A percentile compares a stretch with the other conserved stretches of the same genome.
These are phyloP conservation scores for Channallabes apus DNA, from an alignment of 2,797 vertebrate genomes.

Conservation along the genomic window DNA sequence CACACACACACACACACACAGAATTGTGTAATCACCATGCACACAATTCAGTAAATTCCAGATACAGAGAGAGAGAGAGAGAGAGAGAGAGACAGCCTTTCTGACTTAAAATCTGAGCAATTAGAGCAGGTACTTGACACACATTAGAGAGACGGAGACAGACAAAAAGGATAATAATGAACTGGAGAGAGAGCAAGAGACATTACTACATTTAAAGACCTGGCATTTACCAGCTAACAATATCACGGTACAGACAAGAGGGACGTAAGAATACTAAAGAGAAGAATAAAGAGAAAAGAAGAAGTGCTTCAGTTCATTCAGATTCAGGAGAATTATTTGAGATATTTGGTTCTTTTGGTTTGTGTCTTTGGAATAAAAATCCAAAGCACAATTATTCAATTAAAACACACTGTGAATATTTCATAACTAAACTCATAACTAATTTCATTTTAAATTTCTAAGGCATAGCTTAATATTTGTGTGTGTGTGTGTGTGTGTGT, in stretches of 20 bases:
- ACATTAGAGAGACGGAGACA: constrained; percentile 33
- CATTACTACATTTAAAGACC: neutral
- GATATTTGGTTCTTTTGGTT: neutral
- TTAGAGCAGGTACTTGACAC: constrained; percentile 39
- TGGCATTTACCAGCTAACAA: neutral
- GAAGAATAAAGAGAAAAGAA: neutral
- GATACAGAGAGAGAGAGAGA: constrained; percentile 8
- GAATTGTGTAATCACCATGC: constrained; percentile 44
- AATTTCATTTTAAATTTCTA: neutral
- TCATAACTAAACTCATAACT: neutral
- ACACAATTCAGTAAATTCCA: constrained; percentile 25
- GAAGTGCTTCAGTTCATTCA: neutral
- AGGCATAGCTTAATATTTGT: constrained; percentile 4
- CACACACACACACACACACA: constrained; percentile 21
- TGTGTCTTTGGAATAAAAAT: neutral
- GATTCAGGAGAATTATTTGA: neutral
- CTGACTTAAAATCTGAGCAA: constrained; percentile 43
- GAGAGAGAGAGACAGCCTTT: neutral
- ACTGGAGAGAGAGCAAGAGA: neutral
- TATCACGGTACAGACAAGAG: constrained; percentile 9
- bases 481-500: constrained; percentile 2
- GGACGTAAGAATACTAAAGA: constrained; percentile 4
- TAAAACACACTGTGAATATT: constrained; percentile 7
- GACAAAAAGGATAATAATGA: constrained; percentile 3
- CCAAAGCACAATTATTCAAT: constrained; percentile 9